Base-by-base conservation (phyloP, 1,140 invertebrate genomes). In the Riptortus pedestris region DNA sequence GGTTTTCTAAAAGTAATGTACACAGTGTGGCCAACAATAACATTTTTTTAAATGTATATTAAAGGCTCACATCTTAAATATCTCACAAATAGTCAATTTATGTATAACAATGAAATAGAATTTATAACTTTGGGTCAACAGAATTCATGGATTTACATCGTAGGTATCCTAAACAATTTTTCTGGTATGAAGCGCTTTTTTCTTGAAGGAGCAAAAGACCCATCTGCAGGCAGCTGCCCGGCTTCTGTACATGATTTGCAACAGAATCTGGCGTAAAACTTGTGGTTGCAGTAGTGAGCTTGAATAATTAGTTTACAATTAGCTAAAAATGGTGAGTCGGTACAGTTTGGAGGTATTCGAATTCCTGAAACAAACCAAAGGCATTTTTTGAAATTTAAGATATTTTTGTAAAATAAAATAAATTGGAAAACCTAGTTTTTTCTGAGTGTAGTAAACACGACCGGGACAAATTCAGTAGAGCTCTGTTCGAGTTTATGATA, bases 261-360 rank as follows among this genome's bases (percentile, higher is more conserved):
- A 73, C 93, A 96, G 82, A 93, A 96, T 73, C 82, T 81, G n/a
- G 86, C 87, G 73, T 96, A 96, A 74, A 92, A 93, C 67, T 83
- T 79, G 73, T 96, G 92, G 9, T 79, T 78, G 73, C 93, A 96
- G 72, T 88, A 91, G 27, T 81, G 81, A 14, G 82, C 89, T 69
- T 80, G 76, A 0, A 95, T 89, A 63, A 96, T 93, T 29, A 95
- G 78, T 16, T 80, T 76, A 74, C 93, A 96, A 71, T 93, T 91
- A 43, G 90, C 90, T 72, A 92, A 92, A 78, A 83, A 90, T n/a
- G 82, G 80, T 73, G 89, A 92, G 74, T 96, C 92, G 27, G 84
- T 84, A 70, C 92, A 95, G 65, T 83, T 83, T 4, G 86, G 79
- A 69, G 87, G 83, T 24, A 93, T 81, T 68, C 84, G 84, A 28